These are phyloP conservation scores for Desoria tigrina DNA, from an alignment of 2,888 invertebrate species.

Conservation along the genomic window DNA sequence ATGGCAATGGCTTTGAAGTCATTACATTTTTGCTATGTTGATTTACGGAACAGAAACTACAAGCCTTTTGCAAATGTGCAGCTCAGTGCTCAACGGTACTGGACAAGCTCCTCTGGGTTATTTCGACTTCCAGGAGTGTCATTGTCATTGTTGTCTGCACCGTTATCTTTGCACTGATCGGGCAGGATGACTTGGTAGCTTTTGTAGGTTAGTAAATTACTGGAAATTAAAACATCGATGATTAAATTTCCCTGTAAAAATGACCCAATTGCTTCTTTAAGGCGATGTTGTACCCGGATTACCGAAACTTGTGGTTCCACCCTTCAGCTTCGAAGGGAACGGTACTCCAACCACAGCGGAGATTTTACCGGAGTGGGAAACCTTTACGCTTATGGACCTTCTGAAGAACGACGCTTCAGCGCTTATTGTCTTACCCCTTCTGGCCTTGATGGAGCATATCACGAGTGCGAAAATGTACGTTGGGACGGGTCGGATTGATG, in stretches of 20 bases:
- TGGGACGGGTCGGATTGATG: conserved; percentile 44
- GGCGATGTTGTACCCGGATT: conserved; percentile 72
- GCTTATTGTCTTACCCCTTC: conserved; percentile 79
- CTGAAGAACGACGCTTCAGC: conserved; percentile 78
- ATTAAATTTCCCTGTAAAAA: background rate
- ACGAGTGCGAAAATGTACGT: conserved; percentile 71
- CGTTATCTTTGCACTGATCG: conserved; percentile 57
- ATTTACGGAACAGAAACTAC: conserved; percentile 42
- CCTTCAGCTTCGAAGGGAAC: conserved; percentile 60
- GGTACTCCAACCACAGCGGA: conserved; percentile 1
- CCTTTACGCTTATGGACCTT: conserved; percentile 69
- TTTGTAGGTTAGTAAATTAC: conserved; percentile 33
- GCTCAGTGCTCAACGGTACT: conserved; percentile 53
- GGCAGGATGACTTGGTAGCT: conserved; percentile 28
- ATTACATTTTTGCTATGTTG: too few species aligned
- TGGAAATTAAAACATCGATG: too few species aligned
- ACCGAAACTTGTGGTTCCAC: conserved; percentile 66
- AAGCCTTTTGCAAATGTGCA: conserved; percentile 34
- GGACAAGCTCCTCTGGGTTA: conserved; percentile 68
- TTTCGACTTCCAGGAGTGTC: conserved; percentile 75
- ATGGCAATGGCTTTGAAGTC: too few species aligned
- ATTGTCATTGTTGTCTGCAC: conserved; percentile 72
- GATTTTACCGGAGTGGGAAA: conserved; percentile 52
- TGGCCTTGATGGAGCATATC: conserved; percentile 70
- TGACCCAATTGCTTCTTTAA: conserved; percentile 63